Percentiles rank a stretch among this genome's conserved stretches.
These are phyloP conservation scores for Pinctada fucata DNA, from an alignment of 2,888 invertebrate species.

Conservation along the genomic window DNA sequence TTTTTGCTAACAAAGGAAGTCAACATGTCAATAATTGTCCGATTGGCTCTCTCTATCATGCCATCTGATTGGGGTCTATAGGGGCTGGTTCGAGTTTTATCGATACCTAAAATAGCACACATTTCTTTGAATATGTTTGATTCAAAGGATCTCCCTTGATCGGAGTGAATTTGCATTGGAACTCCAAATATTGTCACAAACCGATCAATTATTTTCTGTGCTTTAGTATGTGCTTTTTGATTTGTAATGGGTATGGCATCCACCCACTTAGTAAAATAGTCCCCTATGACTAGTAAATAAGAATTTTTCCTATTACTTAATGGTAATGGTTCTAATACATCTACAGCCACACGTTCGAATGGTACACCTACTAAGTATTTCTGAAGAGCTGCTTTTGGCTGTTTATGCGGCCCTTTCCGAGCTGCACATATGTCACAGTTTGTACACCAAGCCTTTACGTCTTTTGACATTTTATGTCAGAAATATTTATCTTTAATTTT, in stretches of 20 bases:
- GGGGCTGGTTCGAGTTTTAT: conserved; percentile 1
- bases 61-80: conserved; percentile 45
- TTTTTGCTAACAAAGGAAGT: conserved; percentile 2
- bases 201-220: conserved; percentile 38
- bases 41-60: conserved; percentile 40
- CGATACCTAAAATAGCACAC: conserved; percentile 38
- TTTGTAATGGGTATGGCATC: conserved; percentile 36
- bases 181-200: conserved; percentile 44
- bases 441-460: neutral
- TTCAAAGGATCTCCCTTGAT: conserved; percentile 43
- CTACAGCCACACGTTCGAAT: conserved; percentile 30
- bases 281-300: conserved; percentile 30
- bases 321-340: conserved; percentile 33
- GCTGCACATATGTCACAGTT: conserved; percentile 8
- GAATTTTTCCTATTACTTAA: conserved; percentile 11
- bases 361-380: conserved; percentile 20
- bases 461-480: neutral
- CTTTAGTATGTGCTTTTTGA: conserved; percentile 44
- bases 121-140: conserved; percentile 45
- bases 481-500: conserved; percentile 12
- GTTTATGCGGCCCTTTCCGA: conserved; percentile 5
- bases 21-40: conserved; percentile 36
- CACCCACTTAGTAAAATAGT: conserved; percentile 40
- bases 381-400: neutral
- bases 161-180: conserved; percentile 39